These are phyloP conservation scores for Acanthisitta chloris DNA, from an alignment of 2,113 vertebrate species.

Conservation along the genomic window DNA sequence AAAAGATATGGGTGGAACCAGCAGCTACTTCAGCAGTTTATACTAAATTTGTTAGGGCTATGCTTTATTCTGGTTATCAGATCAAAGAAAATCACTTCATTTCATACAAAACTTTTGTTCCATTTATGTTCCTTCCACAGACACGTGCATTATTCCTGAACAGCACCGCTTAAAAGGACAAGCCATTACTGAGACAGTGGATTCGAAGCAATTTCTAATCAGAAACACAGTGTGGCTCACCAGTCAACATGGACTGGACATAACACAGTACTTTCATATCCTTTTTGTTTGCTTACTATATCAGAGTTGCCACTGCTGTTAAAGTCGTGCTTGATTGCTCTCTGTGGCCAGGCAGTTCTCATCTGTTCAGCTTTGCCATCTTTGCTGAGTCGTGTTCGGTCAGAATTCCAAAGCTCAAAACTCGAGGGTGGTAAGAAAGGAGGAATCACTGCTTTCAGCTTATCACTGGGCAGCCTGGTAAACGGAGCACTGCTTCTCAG, in stretches of 20 bases:
- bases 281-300: slow-evolving; percentile 74
- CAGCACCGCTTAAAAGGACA: background rate
- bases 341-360: slow-evolving; percentile 82
- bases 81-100: background rate
- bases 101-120: background rate
- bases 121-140: background rate
- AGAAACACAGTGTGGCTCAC: background rate
- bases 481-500: slow-evolving; percentile 88
- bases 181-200: background rate
- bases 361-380: slow-evolving; percentile 81
- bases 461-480: slow-evolving; percentile 91
- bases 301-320: slow-evolving; percentile 85
- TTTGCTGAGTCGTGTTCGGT: slow-evolving; percentile 78
- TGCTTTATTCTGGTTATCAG: background rate
- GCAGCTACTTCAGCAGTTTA: background rate
- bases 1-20: background rate
- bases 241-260: background rate
- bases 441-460: slow-evolving; percentile 96
- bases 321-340: slow-evolving; percentile 76
- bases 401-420: slow-evolving; percentile 94
- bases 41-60: background rate
- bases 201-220: background rate
- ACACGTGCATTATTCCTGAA: background rate
- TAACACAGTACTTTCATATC: background rate
- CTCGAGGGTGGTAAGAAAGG: slow-evolving; percentile 95